Conservation (phyloP, 1,140 invertebrate genomes). For the Habropoda laboriosa region DNA sequence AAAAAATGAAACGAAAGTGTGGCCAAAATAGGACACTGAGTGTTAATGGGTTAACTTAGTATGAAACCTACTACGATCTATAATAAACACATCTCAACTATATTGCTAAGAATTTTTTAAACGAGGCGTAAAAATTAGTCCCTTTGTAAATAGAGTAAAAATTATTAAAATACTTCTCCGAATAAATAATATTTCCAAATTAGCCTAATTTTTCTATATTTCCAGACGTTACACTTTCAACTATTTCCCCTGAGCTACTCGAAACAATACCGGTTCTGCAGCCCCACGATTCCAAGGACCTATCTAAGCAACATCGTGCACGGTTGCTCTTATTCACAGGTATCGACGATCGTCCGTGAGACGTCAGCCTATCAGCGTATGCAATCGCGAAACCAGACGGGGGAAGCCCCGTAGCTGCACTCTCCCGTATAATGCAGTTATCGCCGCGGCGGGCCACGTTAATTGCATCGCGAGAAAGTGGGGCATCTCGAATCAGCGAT, state of each 20-base stretch:
- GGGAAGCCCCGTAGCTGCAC: conserved; percentile 42
- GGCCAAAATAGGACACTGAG: no score
- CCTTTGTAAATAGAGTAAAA: no score
- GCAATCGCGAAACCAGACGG: conserved; percentile 60
- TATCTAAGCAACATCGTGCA: background rate
- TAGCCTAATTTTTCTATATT: no score
- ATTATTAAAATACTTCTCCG: no score
- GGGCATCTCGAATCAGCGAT: conserved; percentile 56
- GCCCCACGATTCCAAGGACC: background rate
- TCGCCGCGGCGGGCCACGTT: conserved; percentile 54
- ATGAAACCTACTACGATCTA: no score
- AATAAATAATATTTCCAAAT: no score
- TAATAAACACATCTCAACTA: no score
- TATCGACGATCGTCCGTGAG: conserved; percentile 32
- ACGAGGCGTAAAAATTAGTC: no score
- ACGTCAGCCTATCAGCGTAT: conserved; percentile 47
- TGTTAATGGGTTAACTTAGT: no score
- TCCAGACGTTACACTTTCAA: background rate
- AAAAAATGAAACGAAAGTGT: no score
- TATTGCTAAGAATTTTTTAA: no score
- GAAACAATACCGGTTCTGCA: background rate
- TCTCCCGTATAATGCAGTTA: conserved; percentile 67
- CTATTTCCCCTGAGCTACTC: background rate
- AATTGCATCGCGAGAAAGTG: conserved; percentile 59
- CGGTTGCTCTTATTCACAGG: conserved; percentile 29